phyloP scores from a whole-genome alignment of 1,140 invertebrate species.

The Cylas formicarius region DNA sequence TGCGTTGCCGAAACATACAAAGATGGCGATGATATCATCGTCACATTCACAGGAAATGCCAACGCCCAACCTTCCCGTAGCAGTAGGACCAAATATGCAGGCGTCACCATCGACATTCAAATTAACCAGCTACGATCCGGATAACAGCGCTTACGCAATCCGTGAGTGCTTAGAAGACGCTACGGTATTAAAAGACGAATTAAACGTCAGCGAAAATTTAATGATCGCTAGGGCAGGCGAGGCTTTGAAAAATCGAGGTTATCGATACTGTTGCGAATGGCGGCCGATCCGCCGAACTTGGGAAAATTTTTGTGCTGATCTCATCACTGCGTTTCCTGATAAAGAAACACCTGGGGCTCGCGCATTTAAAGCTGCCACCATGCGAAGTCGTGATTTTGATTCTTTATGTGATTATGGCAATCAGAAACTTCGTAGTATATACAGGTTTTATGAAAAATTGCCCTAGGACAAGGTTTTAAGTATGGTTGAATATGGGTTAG shows the following conservation, averaged over 20 bases:
- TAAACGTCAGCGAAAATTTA: constrained; percentile 12
- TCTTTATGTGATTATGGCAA: constrained; percentile 14
- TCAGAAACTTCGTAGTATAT: constrained; percentile 13
- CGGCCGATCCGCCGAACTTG: constrained; percentile 18
- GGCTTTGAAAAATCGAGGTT: constrained; percentile 15
- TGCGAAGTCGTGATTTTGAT: constrained; percentile 12
- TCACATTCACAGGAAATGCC: too few relatives aligned
- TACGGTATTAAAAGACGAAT: constrained; percentile 13
- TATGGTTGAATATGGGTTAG: constrained; percentile 12
- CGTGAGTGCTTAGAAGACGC: constrained; percentile 15
- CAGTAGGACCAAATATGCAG: too few relatives aligned
- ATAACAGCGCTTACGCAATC: constrained; percentile 8
- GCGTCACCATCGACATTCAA: too few relatives aligned
- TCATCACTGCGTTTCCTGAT: constrained; percentile 22
- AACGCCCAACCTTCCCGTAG: too few relatives aligned
- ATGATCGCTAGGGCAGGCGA: constrained; percentile 21
- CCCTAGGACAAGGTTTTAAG: constrained; percentile 7
- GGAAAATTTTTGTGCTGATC: constrained; percentile 12
- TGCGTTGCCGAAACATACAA: too few relatives aligned
- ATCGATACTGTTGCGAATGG: constrained; percentile 21
- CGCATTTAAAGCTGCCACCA: constrained; percentile 9
- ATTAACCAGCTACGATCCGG: not conserved
- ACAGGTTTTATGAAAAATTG: constrained; percentile 11
- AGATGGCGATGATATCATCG: too few relatives aligned
- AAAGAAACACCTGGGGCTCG: constrained; percentile 18